Base-by-base conservation (phyloP, 2,113 vertebrate genomes). In the Pollimyrus isidori region DNA sequence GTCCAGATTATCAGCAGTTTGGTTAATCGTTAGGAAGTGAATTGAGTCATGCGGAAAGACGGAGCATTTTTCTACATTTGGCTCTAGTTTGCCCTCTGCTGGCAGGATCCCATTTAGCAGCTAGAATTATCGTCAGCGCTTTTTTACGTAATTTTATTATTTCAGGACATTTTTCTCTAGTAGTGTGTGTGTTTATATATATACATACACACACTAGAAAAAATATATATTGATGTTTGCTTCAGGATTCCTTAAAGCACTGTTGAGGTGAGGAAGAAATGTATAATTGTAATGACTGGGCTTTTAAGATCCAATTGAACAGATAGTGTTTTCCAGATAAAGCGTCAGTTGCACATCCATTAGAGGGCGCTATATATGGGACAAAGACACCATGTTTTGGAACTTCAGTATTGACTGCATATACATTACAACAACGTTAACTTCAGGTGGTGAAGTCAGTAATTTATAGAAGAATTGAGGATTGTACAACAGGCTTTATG, bases 61-160 rank as follows among this genome's bases (percentile, higher is more conserved):
- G 21, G 21, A 85, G 3, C 48, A 4, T 21, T 45, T 83, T 46
- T 46, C 82, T 85, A 85, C 30, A 80, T 42, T 80, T 80, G 35
- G 46, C 82, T 85, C 82, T 23, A 85, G 82, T 49, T 85, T 85
- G 45, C 82, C 82, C 82, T 85, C 82, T 85, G 46, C 46, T 85
- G 82, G 82, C 23, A 46, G 23, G 10, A 85, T 85, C 21, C 46
- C 4, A n/a, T 48, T 49, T 85, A 48, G 46, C 82, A 85, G 82
- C 9, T 85, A n/a, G 21, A 49, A 85, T 85, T 2, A 49, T 49
- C 45, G 2, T 80, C 35, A 2, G 17, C 15, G 2, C 15, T 80
- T 80, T 39, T 42, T 80, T 80, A 80, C 62, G 30, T 3, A 30
- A 69, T 30, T 80, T 15, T 17, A 17, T 80, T 19, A 42, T 80